Percentiles rank a stretch among this genome's conserved stretches.
phyloP scores from a whole-genome alignment of 1,140 invertebrate genomes.

The Rhagoletis pomonella region DNA sequence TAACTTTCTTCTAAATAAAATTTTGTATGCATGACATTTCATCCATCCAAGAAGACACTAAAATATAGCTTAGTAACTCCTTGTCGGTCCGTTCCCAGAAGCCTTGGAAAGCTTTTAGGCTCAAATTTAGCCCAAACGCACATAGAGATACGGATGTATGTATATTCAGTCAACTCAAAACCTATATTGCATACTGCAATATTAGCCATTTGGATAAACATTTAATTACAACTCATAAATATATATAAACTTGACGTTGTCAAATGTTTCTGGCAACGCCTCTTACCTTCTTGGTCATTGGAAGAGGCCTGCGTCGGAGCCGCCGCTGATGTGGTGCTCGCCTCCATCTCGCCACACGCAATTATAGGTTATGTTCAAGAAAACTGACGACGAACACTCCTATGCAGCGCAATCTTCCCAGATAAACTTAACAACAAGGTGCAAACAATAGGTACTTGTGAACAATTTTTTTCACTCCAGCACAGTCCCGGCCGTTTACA shows the following conservation, averaged over 20 bases:
- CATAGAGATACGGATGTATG: too few species aligned
- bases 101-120: not conserved
- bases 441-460: too few species aligned
- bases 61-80: too few species aligned
- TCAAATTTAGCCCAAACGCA: too few species aligned
- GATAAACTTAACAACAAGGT: not conserved
- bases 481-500: not conserved
- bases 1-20: not conserved
- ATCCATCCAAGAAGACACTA: too few species aligned
- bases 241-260: too few species aligned
- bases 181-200: too few species aligned
- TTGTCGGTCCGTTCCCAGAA: not conserved
- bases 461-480: not conserved
- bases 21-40: not conserved
- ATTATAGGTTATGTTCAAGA: conserved; percentile 40
- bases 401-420: not conserved
- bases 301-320: conserved; percentile 20
- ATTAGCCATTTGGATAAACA: too few species aligned
- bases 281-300: conserved; percentile 37
- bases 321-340: not conserved
- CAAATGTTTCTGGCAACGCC: not conserved
- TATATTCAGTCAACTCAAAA: too few species aligned
- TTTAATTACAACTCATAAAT: too few species aligned
- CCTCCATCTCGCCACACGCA: conserved; percentile 4
- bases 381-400: not conserved